A percentile compares a stretch with the other conserved stretches of the same genome.
Conservation (phyloP, 2,113 vertebrate genomes). For the Poecile atricapillus region DNA sequence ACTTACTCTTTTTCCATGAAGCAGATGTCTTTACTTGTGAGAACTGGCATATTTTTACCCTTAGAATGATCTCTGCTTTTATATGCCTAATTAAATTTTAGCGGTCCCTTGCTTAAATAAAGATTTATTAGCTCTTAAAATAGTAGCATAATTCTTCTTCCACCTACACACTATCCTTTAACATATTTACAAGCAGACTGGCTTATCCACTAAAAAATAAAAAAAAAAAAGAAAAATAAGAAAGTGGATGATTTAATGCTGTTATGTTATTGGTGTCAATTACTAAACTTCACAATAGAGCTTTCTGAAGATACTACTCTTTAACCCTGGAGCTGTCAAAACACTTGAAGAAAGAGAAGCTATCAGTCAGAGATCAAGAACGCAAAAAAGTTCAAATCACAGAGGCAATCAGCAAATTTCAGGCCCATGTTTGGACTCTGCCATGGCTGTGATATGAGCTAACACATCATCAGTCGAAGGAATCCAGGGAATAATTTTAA, state of each 20-base stretch:
- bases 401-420: neutral
- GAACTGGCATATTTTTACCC: constrained; percentile 73
- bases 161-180: constrained; percentile 73
- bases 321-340: constrained; percentile 45
- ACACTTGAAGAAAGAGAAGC: constrained; percentile 28
- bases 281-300: constrained; percentile 62
- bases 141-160: constrained; percentile 76
- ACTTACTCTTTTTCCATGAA: constrained; percentile 49
- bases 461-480: neutral
- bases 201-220: constrained; percentile 30
- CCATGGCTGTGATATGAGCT: neutral
- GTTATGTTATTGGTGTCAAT: constrained; percentile 68
- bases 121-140: constrained; percentile 83
- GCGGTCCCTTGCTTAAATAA: constrained; percentile 78
- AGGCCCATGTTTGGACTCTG: neutral
- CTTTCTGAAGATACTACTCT: constrained; percentile 58
- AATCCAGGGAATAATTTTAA: neutral
- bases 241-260: constrained; percentile 63
- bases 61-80: constrained; percentile 78
- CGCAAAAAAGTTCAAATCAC: neutral
- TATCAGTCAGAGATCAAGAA: constrained; percentile 3
- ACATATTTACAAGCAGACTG: constrained; percentile 77
- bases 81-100: constrained; percentile 83
- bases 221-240: neutral
- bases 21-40: constrained; percentile 71